These are phyloP conservation scores for Phengaris alcon DNA, from an alignment of 2,888 invertebrate genomes.

Conservation along the genomic window DNA sequence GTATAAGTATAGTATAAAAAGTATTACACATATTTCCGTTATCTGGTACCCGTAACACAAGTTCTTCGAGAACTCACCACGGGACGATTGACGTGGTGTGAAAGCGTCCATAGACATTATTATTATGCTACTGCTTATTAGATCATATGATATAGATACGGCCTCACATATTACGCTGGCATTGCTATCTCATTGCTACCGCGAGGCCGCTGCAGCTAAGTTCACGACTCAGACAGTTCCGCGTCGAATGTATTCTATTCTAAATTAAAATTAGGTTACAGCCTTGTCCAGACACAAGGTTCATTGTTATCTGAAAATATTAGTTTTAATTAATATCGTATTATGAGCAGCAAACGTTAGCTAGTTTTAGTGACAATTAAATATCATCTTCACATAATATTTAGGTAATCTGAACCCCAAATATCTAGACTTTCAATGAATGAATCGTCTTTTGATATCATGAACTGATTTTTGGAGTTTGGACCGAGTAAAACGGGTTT, in stretches of 20 bases:
- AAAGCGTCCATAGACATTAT: background rate
- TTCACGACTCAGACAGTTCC: conserved; percentile 33
- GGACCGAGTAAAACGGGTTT: no score
- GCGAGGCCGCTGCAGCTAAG: conserved; percentile 30
- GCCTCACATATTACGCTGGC: conserved; percentile 27
- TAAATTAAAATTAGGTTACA: conserved; percentile 28
- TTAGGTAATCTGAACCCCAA: no score
- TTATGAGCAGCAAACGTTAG: background rate
- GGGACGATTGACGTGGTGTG: no score
- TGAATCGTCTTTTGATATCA: no score
- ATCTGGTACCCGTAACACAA: no score
- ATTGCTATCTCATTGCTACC: conserved; percentile 31
- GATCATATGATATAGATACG: conserved; percentile 13
- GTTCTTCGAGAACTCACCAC: no score
- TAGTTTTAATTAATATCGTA: background rate
- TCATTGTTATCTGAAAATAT: conserved; percentile 15
- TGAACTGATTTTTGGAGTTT: no score
- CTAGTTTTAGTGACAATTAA: no score
- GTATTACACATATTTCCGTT: no score
- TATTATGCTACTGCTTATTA: background rate
- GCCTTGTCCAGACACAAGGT: conserved; percentile 14
- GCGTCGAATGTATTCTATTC: conserved; percentile 20
- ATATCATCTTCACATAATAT: no score
- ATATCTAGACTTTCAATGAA: no score
- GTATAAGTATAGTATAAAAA: no score